A percentile compares a stretch with the other conserved stretches of the same genome.
phyloP scores from a whole-genome alignment of 2,888 invertebrate genomes.

The Meghimatium bilineatum region DNA sequence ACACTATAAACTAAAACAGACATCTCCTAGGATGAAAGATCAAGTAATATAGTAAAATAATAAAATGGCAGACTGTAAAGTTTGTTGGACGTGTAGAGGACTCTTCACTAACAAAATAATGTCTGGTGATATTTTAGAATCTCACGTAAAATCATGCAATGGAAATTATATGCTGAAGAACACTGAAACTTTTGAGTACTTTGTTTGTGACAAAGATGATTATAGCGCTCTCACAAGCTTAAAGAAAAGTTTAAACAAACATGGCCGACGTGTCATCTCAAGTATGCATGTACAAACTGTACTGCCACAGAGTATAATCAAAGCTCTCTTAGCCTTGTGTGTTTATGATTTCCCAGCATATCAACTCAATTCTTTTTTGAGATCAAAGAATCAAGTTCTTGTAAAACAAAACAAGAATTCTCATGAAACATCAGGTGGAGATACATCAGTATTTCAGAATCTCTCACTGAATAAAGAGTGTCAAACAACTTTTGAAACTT shows the following conservation, averaged over 20 bases:
- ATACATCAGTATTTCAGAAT: background rate
- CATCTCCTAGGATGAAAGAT: background rate
- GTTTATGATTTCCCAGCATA: constrained; percentile 11
- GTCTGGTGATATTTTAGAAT: constrained; percentile 7
- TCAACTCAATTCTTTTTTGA: constrained; percentile 8
- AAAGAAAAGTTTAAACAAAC: constrained; percentile 32
- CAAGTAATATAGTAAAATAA: background rate
- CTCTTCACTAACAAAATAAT: constrained; percentile 9
- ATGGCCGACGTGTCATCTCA: background rate
- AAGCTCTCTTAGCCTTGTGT: constrained; percentile 19
- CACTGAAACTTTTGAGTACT: constrained; percentile 29
- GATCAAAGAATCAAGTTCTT: constrained; percentile 7
- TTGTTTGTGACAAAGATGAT: constrained; percentile 43
- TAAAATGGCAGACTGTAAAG: constrained; percentile 38
- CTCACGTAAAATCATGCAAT: constrained; percentile 29
- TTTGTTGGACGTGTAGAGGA: constrained; percentile 47
- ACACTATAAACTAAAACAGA: background rate
- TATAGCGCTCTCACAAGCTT: constrained; percentile 27
- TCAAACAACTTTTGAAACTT: constrained; percentile 27
- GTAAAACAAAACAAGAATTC: constrained; percentile 1
- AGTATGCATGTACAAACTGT: constrained; percentile 13
- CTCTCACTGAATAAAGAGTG: constrained; percentile 3
- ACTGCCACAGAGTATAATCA: constrained; percentile 26
- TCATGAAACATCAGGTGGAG: background rate
- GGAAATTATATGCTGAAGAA: background rate